These are phyloP conservation scores for Siniperca scherzeri DNA, from an alignment of 2,797 vertebrate species.

Conservation along the genomic window DNA sequence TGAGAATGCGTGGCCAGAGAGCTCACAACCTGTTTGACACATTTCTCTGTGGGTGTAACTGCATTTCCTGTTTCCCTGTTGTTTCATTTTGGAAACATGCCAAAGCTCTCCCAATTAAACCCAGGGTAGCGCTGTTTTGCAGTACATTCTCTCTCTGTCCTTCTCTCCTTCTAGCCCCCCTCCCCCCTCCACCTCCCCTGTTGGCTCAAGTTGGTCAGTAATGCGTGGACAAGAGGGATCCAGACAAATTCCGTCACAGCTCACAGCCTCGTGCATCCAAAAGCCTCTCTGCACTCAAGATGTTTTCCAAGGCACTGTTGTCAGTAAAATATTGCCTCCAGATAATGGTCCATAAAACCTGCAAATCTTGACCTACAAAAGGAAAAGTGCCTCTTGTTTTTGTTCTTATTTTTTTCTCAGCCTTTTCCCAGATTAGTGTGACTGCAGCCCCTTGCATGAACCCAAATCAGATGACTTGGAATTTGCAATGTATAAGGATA, in stretches of 20 bases:
- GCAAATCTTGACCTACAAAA: conserved; percentile 49
- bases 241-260: conserved; percentile 64
- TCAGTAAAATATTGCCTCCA: conserved; percentile 60
- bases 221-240: conserved; percentile 59
- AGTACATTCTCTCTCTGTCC: conserved; percentile 14
- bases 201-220: conserved; percentile 58
- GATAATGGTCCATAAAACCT: conserved; percentile 47
- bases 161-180: background rate
- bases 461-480: conserved; percentile 7
- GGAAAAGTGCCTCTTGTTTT: conserved; percentile 22
- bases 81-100: conserved; percentile 74
- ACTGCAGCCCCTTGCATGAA: conserved; percentile 4
- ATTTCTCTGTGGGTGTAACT: conserved; percentile 72
- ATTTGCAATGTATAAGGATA: background rate
- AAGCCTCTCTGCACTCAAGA: conserved; percentile 59
- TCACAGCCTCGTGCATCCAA: conserved; percentile 54
- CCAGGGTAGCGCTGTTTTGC: conserved; percentile 45
- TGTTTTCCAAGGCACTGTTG: conserved; percentile 60
- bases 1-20: conserved; percentile 44
- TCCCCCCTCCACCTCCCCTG: background rate
- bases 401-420: background rate
- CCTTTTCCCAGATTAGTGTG: conserved; percentile 11
- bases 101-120: conserved; percentile 70
- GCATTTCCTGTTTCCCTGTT: conserved; percentile 73
- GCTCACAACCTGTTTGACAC: conserved; percentile 72